Evolutionary conservation across 2,888 invertebrate species (phyloP).

Genomic region (Lithodes maja): DNA sequence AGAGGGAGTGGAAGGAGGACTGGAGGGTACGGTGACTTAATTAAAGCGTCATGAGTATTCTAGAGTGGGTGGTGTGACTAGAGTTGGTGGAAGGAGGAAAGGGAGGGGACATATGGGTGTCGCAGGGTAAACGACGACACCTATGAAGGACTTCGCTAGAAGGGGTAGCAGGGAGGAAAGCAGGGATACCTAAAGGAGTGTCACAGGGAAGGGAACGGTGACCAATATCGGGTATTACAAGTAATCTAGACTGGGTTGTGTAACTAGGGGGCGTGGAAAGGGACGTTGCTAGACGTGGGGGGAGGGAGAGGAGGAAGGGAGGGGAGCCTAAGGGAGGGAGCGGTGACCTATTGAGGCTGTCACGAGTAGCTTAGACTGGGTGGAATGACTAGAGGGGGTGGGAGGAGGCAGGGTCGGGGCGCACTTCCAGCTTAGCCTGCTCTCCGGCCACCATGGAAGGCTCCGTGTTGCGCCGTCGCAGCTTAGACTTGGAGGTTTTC

Average conservation of each 20-base stretch:
- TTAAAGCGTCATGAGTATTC: not conserved
- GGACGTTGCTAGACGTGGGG: not conserved
- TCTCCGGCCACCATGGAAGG: conserved; percentile 72
- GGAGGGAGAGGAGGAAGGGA: not conserved
- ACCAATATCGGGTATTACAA: no score
- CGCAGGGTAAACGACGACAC: no score
- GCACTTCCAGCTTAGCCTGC: conserved; percentile 67
- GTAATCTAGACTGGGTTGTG: no score
- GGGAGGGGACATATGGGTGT: not conserved
- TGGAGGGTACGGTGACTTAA: not conserved
- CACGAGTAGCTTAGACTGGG: not conserved
- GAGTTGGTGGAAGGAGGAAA: not conserved
- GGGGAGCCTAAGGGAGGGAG: not conserved
- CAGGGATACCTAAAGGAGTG: no score
- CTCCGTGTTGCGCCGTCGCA: conserved; percentile 76
- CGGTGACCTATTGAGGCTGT: not conserved
- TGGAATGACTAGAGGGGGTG: conserved; percentile 52
- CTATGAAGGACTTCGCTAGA: not conserved
- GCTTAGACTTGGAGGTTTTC: conserved; percentile 77
- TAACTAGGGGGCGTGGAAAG: not conserved
- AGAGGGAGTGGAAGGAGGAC: not conserved
- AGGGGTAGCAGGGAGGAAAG: not conserved
- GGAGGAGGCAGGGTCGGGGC: conserved; percentile 70
- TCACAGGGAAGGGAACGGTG: no score
- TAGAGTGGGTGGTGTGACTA: not conserved